These are phyloP conservation scores for Cinara cedri DNA, from an alignment of 2,888 invertebrate species.

Conservation along the genomic window DNA sequence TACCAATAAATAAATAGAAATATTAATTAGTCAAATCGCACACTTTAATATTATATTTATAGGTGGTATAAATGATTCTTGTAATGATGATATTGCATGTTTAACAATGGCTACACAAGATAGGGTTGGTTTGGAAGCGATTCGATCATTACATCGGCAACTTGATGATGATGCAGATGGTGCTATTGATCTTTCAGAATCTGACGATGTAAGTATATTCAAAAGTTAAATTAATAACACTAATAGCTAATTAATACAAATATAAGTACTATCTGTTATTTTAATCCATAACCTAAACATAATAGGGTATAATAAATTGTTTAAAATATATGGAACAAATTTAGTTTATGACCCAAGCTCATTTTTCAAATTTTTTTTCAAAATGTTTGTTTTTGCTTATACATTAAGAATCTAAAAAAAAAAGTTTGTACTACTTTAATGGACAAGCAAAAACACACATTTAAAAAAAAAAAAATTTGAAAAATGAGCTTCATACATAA, in stretches of 20 bases:
- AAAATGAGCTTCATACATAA: no score
- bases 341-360: no score
- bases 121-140: slow-evolving; percentile 88
- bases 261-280: slow-evolving; percentile 6
- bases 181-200: slow-evolving; percentile 95
- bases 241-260: neutral
- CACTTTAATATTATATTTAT: slow-evolving; percentile 14
- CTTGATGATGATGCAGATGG: slow-evolving; percentile 98
- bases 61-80: slow-evolving; percentile 63
- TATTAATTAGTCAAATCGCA: neutral
- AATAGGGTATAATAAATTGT: neutral
- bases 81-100: slow-evolving; percentile 78
- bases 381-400: no score
- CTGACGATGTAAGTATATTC: slow-evolving; percentile 82
- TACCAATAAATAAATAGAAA: no score
- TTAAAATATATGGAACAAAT: no score
- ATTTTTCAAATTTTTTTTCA: no score
- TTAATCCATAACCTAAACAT: neutral
- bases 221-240: neutral
- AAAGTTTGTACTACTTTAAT: no score
- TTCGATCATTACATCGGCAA: slow-evolving; percentile 87
- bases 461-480: no score
- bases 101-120: slow-evolving; percentile 76
- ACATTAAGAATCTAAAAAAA: no score
- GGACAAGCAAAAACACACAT: no score